Evolutionary conservation across 2,888 invertebrate genomes (phyloP).

Genomic region (Venustoraphidia nigricollis): DNA sequence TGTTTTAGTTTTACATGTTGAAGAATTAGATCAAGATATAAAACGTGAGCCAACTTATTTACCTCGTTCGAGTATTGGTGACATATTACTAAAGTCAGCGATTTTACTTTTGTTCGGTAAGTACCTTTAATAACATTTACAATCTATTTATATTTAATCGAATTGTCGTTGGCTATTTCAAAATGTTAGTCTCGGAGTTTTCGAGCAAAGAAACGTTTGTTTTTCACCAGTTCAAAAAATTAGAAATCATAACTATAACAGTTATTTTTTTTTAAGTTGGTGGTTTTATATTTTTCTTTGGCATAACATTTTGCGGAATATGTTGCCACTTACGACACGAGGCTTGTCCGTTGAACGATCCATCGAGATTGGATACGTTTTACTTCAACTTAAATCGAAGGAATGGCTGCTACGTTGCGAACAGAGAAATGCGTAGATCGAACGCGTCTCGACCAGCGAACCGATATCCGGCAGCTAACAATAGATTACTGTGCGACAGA

Average conservation of each 20-base stretch:
- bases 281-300: constrained; percentile 3
- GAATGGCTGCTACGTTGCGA: too few relatives aligned
- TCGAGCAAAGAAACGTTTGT: neutral
- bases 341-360: constrained; percentile 2
- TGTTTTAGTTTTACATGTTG: too few relatives aligned
- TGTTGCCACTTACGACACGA: too few relatives aligned
- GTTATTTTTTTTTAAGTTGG: constrained; percentile 2
- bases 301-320: constrained; percentile 1
- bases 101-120: constrained; percentile 1
- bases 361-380: neutral
- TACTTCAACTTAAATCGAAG: too few relatives aligned
- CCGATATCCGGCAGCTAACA: constrained; percentile 2
- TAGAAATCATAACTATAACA: neutral
- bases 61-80: constrained; percentile 1
- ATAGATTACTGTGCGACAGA: neutral
- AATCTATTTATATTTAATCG: neutral
- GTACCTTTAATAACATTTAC: neutral
- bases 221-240: neutral
- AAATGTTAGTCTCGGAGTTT: neutral
- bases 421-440: too few relatives aligned
- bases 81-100: neutral
- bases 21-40: too few relatives aligned
- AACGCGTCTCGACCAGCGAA: constrained; percentile 3
- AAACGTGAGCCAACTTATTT: constrained; percentile 1
- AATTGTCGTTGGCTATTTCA: too few relatives aligned